Conservation (phyloP, 2,113 vertebrate species). For the Entelurus aequoreus region DNA sequence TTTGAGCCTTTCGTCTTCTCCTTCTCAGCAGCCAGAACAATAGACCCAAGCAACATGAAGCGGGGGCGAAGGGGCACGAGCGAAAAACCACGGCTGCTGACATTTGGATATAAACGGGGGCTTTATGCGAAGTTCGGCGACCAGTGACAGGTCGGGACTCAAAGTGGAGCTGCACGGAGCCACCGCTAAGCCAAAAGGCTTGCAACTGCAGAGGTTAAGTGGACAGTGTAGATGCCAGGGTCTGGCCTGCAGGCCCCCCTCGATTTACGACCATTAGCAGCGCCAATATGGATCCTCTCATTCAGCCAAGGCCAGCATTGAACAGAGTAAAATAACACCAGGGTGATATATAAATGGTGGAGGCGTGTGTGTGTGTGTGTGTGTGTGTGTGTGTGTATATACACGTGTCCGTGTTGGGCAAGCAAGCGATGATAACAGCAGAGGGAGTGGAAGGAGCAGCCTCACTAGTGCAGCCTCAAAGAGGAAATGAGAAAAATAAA, state of each 20-base stretch:
- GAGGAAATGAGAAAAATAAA: slow-evolving; percentile 79
- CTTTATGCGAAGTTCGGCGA: slow-evolving; percentile 41
- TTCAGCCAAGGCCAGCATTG: not conserved
- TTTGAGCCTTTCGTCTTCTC: slow-evolving; percentile 40
- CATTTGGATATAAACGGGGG: slow-evolving; percentile 46
- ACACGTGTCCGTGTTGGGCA: slow-evolving; percentile 12
- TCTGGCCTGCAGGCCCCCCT: slow-evolving; percentile 7
- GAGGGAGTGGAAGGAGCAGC: slow-evolving; percentile 49
- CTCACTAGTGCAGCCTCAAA: slow-evolving; percentile 58
- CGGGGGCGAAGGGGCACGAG: slow-evolving; percentile 35
- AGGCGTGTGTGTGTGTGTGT: not conserved
- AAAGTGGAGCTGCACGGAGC: slow-evolving; percentile 18
- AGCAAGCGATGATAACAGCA: slow-evolving; percentile 41
- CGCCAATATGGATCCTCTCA: slow-evolving; percentile 20
- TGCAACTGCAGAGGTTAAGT: slow-evolving; percentile 33
- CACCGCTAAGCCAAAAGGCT: slow-evolving; percentile 23
- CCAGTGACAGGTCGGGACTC: slow-evolving; percentile 23
- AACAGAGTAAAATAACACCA: not conserved
- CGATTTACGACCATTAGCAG: slow-evolving; percentile 29
- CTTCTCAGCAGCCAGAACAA: slow-evolving; percentile 52
- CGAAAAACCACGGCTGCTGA: slow-evolving; percentile 39
- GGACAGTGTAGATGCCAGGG: slow-evolving; percentile 24
- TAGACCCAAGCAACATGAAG: slow-evolving; percentile 24
- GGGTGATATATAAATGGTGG: not conserved
- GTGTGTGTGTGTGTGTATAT: not conserved